Evolutionary conservation across 2,888 invertebrate species (phyloP).

Genomic region (Heliconius sara): DNA sequence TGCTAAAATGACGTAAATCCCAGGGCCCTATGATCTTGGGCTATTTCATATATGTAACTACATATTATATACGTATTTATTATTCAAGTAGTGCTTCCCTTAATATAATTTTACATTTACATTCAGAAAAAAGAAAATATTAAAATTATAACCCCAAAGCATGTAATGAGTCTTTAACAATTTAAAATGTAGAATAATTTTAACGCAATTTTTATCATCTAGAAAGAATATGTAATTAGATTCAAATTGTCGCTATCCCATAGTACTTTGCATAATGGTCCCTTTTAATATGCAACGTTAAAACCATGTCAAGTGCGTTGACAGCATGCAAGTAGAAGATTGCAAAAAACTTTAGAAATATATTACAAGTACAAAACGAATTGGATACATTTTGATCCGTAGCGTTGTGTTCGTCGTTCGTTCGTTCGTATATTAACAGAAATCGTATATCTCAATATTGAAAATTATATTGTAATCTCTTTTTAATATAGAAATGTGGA

Average conservation of each 20-base stretch:
- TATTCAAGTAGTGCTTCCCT: not conserved
- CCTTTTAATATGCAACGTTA: constrained; percentile 51
- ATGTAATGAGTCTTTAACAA: not conserved
- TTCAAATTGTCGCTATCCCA: constrained; percentile 42
- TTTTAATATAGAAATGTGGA: constrained; percentile 40
- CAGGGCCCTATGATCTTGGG: too few relatives aligned
- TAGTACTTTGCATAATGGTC: constrained; percentile 41
- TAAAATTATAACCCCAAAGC: not conserved
- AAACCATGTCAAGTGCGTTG: constrained; percentile 57
- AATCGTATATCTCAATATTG: constrained; percentile 37
- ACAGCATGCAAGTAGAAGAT: constrained; percentile 56
- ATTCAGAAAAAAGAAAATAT: not conserved
- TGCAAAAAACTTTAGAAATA: constrained; percentile 53
- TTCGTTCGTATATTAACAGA: constrained; percentile 32
- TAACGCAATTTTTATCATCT: constrained; percentile 35
- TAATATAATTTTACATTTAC: not conserved
- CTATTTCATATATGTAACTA: too few relatives aligned
- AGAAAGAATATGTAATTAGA: constrained; percentile 31
- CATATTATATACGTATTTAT: not conserved
- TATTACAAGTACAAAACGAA: constrained; percentile 50
- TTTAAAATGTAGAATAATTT: constrained; percentile 20
- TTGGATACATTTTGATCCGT: constrained; percentile 55
- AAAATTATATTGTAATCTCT: constrained; percentile 42
- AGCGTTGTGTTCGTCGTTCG: constrained; percentile 48
- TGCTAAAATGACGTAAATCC: too few relatives aligned